Evolutionary conservation across 2,797 vertebrate genomes (phyloP).

Genomic region (Sciurus carolinensis): DNA sequence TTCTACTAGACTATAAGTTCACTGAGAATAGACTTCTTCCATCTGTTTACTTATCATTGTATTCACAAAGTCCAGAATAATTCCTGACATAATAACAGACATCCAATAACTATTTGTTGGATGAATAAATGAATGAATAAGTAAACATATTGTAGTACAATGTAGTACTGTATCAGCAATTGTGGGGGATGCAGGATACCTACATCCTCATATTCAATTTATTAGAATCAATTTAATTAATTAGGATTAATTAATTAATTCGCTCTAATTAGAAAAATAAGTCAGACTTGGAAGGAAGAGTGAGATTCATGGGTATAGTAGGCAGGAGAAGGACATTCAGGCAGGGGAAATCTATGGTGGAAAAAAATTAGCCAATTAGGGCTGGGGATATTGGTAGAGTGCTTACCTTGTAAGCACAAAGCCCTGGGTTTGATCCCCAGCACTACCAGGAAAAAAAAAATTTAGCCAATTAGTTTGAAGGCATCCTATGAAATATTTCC

Average conservation of each 20-base stretch:
- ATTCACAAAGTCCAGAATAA: not conserved
- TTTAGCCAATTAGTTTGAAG: not conserved
- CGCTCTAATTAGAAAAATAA: slow-evolving; percentile 4
- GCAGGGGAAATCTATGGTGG: not conserved
- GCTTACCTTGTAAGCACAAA: too few species aligned
- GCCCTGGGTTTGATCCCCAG: too few species aligned
- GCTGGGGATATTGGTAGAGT: too few species aligned
- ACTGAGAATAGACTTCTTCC: not conserved
- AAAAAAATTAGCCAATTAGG: not conserved
- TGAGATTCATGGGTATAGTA: not conserved
- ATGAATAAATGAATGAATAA: not conserved
- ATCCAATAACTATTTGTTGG: not conserved
- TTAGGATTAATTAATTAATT: too few species aligned
- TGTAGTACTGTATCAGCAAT: not conserved
- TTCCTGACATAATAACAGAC: not conserved
- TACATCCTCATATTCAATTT: not conserved
- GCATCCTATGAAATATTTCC: not conserved
- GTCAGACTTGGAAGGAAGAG: not conserved
- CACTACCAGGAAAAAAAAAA: not conserved
- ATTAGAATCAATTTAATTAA: too few species aligned
- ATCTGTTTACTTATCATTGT: not conserved
- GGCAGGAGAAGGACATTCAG: not conserved
- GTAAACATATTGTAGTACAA: not conserved
- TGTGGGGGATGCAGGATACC: too few species aligned
- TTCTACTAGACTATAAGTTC: not conserved